Conservation (phyloP, 1,140 invertebrate genomes). For the Hycleus cichorii region DNA sequence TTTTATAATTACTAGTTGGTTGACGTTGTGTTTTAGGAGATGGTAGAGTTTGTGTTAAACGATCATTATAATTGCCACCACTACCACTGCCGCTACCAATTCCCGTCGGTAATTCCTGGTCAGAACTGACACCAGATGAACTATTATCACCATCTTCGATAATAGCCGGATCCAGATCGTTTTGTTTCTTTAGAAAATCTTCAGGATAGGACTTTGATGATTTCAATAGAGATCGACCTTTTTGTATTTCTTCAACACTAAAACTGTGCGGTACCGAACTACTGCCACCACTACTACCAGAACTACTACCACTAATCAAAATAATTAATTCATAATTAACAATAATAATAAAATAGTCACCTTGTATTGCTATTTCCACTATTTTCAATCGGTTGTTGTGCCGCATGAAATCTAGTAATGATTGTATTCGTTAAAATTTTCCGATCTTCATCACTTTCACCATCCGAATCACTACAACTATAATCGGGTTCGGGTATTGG, state of each 20-base stretch:
- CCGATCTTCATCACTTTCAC: slow-evolving; percentile 32
- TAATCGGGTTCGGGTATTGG: slow-evolving; percentile 87
- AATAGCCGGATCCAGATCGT: slow-evolving; percentile 39
- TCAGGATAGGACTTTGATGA: slow-evolving; percentile 78
- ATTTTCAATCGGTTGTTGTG: slow-evolving; percentile 46
- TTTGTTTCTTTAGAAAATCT: slow-evolving; percentile 58
- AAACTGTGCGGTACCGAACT: slow-evolving; percentile 74
- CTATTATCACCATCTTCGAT: slow-evolving; percentile 79
- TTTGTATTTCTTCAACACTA: slow-evolving; percentile 81
- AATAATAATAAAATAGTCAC: slow-evolving; percentile 36
- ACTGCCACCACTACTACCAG: slow-evolving; percentile 49
- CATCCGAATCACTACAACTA: slow-evolving; percentile 70
- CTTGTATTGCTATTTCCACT: slow-evolving; percentile 62
- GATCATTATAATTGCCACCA: slow-evolving; percentile 29
- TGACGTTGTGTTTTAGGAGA: slow-evolving; percentile 27
- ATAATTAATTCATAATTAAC: slow-evolving; percentile 12
- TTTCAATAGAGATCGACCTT: slow-evolving; percentile 72
- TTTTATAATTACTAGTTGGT: slow-evolving; percentile 25
- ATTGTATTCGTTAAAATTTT: slow-evolving; percentile 22
- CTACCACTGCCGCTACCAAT: neutral
- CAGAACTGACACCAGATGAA: slow-evolving; percentile 77
- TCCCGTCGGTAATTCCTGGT: slow-evolving; percentile 60
- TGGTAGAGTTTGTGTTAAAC: slow-evolving; percentile 28
- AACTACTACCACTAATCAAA: slow-evolving; percentile 55
- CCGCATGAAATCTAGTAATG: slow-evolving; percentile 26